A percentile compares a stretch with the other conserved stretches of the same genome.
These are phyloP conservation scores for Trachelus iudaicus DNA, from an alignment of 2,888 invertebrate species.

Conservation along the genomic window DNA sequence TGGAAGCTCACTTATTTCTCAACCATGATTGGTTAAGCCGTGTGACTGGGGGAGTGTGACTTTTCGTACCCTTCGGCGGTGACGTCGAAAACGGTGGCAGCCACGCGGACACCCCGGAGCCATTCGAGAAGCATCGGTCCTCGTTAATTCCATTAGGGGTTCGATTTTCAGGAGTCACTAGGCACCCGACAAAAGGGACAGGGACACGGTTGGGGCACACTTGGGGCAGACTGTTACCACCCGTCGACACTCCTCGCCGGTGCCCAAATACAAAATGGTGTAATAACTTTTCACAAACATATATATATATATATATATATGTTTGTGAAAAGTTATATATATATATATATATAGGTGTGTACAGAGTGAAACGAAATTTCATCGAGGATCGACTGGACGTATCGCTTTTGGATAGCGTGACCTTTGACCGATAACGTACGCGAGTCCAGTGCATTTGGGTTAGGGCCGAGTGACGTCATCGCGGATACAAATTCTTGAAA, in stretches of 20 bases:
- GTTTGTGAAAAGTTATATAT: no score
- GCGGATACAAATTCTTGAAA: background rate
- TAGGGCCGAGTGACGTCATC: background rate
- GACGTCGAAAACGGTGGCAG: conserved; percentile 19
- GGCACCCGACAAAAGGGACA: conserved; percentile 9
- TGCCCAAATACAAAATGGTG: background rate
- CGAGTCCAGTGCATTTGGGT: background rate
- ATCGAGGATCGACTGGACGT: background rate
- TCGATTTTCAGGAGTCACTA: conserved; percentile 44
- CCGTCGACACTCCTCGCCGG: background rate
- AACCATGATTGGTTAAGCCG: conserved; percentile 55
- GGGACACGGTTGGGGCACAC: background rate
- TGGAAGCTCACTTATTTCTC: conserved; percentile 50
- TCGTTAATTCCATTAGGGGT: conserved; percentile 57
- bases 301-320: no score
- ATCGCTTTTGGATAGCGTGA: background rate
- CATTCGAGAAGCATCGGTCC: conserved; percentile 43
- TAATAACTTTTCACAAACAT: background rate
- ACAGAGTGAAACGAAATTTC: no score
- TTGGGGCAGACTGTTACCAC: background rate
- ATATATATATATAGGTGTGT: no score
- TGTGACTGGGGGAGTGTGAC: conserved; percentile 51
- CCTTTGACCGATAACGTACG: background rate
- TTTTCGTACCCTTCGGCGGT: conserved; percentile 42
- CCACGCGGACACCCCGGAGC: conserved; percentile 38